Conservation (phyloP, 2,113 vertebrate genomes). For the Todiramphus chloris region DNA sequence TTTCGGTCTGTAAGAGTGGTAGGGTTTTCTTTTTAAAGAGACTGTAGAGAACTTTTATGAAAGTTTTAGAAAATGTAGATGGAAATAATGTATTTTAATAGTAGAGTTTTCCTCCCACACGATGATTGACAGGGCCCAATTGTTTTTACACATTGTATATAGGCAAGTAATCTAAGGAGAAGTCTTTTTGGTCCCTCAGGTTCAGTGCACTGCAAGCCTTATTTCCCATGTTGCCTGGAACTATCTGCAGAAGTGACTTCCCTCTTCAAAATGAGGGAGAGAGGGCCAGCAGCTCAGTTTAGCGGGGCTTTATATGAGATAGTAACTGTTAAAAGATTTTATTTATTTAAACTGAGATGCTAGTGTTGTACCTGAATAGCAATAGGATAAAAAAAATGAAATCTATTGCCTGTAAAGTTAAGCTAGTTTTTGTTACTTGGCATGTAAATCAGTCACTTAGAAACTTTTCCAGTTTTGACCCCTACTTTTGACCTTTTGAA, state of each 20-base stretch:
- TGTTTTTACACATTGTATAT: background rate
- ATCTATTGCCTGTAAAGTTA: background rate
- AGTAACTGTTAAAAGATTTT: background rate
- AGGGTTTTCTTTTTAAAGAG: background rate
- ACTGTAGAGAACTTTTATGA: too few species aligned
- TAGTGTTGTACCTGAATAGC: background rate
- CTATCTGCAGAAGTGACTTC: background rate
- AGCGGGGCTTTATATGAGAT: background rate
- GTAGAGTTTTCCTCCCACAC: background rate
- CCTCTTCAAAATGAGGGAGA: background rate
- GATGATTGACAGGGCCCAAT: background rate
- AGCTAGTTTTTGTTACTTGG: background rate
- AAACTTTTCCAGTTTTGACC: background rate
- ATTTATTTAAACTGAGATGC: background rate
- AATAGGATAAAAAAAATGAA: background rate
- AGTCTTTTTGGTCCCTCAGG: background rate
- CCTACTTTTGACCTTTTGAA: background rate
- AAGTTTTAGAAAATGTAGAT: background rate
- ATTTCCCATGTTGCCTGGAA: background rate
- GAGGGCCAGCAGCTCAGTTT: background rate
- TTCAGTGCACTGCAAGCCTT: background rate
- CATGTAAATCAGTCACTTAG: background rate
- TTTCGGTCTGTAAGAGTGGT: background rate
- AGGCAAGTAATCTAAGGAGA: background rate
- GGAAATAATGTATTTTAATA: background rate